phyloP scores from a whole-genome alignment of 1,140 invertebrate genomes.

The Trigoniulus corallinus region DNA sequence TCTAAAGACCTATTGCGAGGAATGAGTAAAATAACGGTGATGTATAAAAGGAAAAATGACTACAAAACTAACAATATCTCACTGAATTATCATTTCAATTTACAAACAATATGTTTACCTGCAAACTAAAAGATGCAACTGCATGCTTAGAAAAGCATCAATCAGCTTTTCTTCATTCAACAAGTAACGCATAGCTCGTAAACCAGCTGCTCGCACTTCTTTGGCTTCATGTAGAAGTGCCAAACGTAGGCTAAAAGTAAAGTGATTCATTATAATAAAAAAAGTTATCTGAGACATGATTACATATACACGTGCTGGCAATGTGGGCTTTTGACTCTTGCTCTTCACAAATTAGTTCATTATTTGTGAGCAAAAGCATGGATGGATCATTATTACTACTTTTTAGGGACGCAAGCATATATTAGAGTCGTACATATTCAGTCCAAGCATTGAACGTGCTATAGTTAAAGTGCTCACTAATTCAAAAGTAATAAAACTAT shows the following conservation, averaged over 20 bases:
- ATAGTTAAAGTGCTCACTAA: not conserved
- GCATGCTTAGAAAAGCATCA: constrained; percentile 52
- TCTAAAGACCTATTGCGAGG: constrained; percentile 42
- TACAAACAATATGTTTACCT: constrained; percentile 31
- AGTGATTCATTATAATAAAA: constrained; percentile 14
- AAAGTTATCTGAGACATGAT: too few relatives aligned
- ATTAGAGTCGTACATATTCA: too few relatives aligned
- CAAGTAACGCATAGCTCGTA: constrained; percentile 69
- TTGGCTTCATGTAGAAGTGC: constrained; percentile 67
- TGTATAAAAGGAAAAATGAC: too few relatives aligned
- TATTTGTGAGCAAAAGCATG: too few relatives aligned
- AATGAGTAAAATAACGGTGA: constrained; percentile 13
- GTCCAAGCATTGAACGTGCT: too few relatives aligned
- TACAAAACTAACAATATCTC: constrained; percentile 11
- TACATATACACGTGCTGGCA: not conserved
- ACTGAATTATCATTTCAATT: constrained; percentile 4
- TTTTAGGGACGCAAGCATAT: too few relatives aligned
- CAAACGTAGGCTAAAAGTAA: constrained; percentile 57
- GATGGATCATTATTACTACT: too few relatives aligned
- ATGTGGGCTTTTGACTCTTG: constrained; percentile 7
- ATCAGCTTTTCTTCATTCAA: constrained; percentile 58
- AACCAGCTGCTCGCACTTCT: constrained; percentile 68
- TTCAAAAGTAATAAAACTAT: constrained; percentile 9
- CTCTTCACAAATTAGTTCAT: constrained; percentile 8
- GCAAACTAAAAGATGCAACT: constrained; percentile 61